A percentile compares a stretch with the other conserved stretches of the same genome.
These are phyloP conservation scores for Indicator indicator DNA, from an alignment of 2,113 vertebrate species.

Conservation along the genomic window DNA sequence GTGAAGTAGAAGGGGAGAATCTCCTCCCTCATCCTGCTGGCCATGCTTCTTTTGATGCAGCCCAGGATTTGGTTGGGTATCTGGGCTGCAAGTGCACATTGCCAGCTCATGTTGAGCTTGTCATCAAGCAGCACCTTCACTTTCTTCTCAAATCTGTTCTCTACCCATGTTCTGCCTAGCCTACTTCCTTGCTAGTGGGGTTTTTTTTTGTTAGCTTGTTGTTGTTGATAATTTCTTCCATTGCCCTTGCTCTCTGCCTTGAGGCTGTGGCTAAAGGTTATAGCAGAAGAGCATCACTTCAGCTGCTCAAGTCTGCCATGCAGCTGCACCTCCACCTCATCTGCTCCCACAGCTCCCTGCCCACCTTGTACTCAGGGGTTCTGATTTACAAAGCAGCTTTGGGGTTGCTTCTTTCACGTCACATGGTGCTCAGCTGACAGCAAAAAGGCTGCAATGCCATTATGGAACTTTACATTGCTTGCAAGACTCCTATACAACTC, in stretches of 20 bases:
- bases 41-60: too few species aligned
- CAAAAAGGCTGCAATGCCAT: rapidly evolving
- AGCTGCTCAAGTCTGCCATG: neutral
- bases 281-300: neutral
- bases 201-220: neutral
- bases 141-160: too few species aligned
- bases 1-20: too few species aligned
- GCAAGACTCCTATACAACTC: neutral
- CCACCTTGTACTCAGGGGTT: neutral
- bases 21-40: too few species aligned
- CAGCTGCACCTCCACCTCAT: neutral
- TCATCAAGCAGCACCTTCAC: too few species aligned
- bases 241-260: neutral
- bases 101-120: too few species aligned
- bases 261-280: neutral
- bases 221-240: neutral
- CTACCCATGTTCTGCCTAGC: too few species aligned
- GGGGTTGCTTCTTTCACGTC: neutral
- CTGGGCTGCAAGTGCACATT: too few species aligned
- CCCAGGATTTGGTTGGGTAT: too few species aligned
- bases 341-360: neutral
- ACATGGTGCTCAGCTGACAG: rapidly evolving
- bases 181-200: neutral
- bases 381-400: neutral
- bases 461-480: neutral